phyloP scores from a whole-genome alignment of 2,113 vertebrate genomes.

The Psittacara wagleri region DNA sequence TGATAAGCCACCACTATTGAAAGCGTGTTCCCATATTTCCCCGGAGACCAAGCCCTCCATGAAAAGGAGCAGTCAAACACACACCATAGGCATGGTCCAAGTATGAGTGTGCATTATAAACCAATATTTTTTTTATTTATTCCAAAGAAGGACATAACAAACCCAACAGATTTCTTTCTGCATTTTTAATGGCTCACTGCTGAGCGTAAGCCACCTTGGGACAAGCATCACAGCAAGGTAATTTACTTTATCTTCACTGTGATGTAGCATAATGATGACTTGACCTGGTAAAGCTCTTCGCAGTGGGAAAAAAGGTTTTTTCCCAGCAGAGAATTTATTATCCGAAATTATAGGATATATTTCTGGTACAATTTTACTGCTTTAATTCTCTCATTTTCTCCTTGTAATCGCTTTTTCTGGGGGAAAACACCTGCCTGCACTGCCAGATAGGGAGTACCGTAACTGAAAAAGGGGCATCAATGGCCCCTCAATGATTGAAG shows the following conservation, averaged over 20 bases:
- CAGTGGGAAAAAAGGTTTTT: neutral
- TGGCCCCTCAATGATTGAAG: neutral
- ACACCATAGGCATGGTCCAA: neutral
- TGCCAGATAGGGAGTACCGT: neutral
- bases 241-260: neutral
- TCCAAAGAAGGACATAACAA: neutral
- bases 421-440: neutral
- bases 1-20: neutral
- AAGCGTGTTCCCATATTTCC: neutral
- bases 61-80: neutral
- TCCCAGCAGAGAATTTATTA: neutral
- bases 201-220: neutral
- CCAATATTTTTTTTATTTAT: neutral
- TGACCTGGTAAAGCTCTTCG: neutral
- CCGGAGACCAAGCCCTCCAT: neutral
- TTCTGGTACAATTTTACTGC: neutral
- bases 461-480: neutral
- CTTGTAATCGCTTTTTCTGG: neutral
- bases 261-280: no score
- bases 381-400: neutral
- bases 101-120: neutral
- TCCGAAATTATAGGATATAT: neutral
- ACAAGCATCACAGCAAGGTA: neutral
- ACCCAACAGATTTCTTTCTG: neutral
- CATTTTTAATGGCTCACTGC: neutral